A percentile compares a stretch with the other conserved stretches of the same genome.
These are phyloP conservation scores for Rhinogobius similis DNA, from an alignment of 2,113 vertebrate species.

Conservation along the genomic window DNA sequence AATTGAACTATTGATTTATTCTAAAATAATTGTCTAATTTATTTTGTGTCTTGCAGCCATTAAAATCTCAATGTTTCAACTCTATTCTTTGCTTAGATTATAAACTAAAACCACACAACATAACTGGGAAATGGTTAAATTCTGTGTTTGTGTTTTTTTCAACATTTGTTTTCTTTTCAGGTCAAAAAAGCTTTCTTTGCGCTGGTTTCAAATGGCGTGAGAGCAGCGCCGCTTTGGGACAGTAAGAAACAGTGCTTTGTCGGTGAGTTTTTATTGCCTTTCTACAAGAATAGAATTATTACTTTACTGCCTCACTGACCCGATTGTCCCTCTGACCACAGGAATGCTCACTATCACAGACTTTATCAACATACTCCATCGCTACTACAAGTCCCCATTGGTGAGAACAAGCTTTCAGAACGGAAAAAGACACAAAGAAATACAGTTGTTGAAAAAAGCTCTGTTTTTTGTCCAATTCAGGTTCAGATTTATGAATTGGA, in stretches of 20 bases:
- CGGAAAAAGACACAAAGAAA: background rate
- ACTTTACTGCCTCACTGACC: background rate
- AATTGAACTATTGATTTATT: too few species aligned
- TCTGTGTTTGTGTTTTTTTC: background rate
- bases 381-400: slow-evolving; percentile 97
- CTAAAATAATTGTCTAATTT: too few species aligned
- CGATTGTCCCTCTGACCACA: slow-evolving; percentile 39
- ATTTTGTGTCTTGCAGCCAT: too few species aligned
- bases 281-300: background rate
- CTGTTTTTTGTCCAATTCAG: slow-evolving; percentile 60
- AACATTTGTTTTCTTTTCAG: slow-evolving; percentile 73
- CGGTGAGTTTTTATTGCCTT: slow-evolving; percentile 74
- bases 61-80: too few species aligned
- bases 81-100: background rate
- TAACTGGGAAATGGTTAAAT: background rate
- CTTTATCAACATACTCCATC: slow-evolving; percentile 98
- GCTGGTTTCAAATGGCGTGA: slow-evolving; percentile 93
- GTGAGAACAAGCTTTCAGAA: slow-evolving; percentile 72
- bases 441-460: background rate
- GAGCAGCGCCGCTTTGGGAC: slow-evolving; percentile 96
- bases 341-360: slow-evolving; percentile 98
- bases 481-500: slow-evolving; percentile 98
- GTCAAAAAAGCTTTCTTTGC: slow-evolving; percentile 99
- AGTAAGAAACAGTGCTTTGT: slow-evolving; percentile 97
- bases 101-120: background rate